Evolutionary conservation across 1,140 invertebrate species (phyloP).

Genomic region (Trialeurodes vaporariorum): DNA sequence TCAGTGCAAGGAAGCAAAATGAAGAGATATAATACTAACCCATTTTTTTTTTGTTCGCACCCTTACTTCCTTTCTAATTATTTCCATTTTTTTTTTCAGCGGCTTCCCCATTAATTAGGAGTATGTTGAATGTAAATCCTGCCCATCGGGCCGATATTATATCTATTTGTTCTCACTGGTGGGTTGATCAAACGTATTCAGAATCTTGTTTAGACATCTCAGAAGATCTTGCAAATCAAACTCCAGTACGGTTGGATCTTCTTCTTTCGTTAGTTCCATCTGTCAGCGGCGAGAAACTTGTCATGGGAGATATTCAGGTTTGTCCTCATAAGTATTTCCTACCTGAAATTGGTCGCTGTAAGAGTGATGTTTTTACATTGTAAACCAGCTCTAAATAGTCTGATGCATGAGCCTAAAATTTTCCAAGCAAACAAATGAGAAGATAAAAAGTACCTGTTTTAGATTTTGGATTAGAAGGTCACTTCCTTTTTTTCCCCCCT

Average conservation of each 20-base stretch:
- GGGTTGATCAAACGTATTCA: conserved; percentile 80
- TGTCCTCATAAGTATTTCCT: background rate
- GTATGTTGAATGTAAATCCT: conserved; percentile 88
- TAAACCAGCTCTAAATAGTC: too few relatives aligned
- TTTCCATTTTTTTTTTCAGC: conserved; percentile 49
- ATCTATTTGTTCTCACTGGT: conserved; percentile 89
- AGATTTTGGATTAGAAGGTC: too few relatives aligned
- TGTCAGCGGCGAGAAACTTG: conserved; percentile 50
- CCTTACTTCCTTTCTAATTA: too few relatives aligned
- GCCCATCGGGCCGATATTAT: conserved; percentile 78
- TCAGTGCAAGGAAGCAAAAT: too few relatives aligned
- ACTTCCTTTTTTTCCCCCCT: too few relatives aligned
- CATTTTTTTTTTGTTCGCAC: too few relatives aligned
- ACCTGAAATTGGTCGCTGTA: too few relatives aligned
- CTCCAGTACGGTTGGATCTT: conserved; percentile 76
- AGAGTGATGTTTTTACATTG: too few relatives aligned
- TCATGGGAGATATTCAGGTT: conserved; percentile 39
- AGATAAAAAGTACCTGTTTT: too few relatives aligned
- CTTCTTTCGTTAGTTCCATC: conserved; percentile 70
- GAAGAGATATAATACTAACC: too few relatives aligned
- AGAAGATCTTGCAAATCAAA: conserved; percentile 77
- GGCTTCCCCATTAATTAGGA: conserved; percentile 85
- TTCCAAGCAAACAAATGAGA: too few relatives aligned
- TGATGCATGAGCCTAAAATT: too few relatives aligned
- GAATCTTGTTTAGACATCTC: conserved; percentile 73